These are phyloP conservation scores for Periophthalmodon schlosseri DNA, from an alignment of 2,113 vertebrate genomes.

Conservation along the genomic window DNA sequence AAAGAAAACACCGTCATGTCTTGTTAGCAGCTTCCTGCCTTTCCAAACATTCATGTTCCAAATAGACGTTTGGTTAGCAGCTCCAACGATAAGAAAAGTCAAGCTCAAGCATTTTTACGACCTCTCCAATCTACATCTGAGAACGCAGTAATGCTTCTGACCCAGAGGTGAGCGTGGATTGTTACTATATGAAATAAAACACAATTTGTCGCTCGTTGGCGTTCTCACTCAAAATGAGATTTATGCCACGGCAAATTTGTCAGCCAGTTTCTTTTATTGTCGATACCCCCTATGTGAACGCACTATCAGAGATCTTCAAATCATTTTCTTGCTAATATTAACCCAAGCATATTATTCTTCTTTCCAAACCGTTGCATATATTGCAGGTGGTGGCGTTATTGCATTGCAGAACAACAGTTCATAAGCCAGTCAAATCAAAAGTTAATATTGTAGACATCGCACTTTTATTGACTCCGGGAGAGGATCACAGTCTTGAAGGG, in stretches of 20 bases:
- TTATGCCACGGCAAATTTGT: not conserved
- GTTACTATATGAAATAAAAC: constrained; percentile 4
- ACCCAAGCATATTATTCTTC: constrained; percentile 1
- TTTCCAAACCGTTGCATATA: constrained; percentile 5
- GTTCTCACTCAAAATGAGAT: not conserved
- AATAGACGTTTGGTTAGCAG: not conserved
- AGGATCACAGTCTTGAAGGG: not conserved
- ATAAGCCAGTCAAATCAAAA: constrained; percentile 6
- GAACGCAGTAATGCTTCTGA: not conserved
- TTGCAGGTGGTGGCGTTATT: not conserved
- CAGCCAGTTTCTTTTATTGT: not conserved
- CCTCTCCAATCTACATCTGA: not conserved
- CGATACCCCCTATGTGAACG: not conserved
- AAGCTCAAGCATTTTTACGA: not conserved
- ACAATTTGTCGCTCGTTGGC: not conserved
- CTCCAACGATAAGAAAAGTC: not conserved
- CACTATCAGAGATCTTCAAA: not conserved
- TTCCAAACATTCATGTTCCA: not conserved
- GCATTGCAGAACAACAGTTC: not conserved
- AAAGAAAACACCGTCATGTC: not conserved
- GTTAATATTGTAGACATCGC: not conserved
- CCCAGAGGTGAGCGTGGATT: not conserved
- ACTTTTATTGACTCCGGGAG: constrained; percentile 11
- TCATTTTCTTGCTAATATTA: constrained; percentile 1
- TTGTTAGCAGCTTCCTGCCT: not conserved